Base-by-base conservation (phyloP, 2,888 invertebrate genomes). In the Acrobeloides nanus region DNA sequence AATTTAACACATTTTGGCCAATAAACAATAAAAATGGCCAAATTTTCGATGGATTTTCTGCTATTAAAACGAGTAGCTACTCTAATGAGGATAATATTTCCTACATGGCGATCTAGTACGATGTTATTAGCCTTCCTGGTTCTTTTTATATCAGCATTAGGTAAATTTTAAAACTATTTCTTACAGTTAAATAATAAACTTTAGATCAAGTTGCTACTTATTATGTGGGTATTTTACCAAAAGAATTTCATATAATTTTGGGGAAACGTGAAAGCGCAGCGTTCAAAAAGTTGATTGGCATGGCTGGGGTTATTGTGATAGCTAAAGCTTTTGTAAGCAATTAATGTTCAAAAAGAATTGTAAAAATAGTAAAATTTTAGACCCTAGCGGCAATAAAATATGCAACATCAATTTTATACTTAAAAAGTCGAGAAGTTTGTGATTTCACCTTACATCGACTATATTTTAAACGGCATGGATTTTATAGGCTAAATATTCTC, bases 121-220 rank as follows among this genome's bases (percentile, higher is more conserved):
- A 54, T 66, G 12, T 59, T 74, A 35, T 59, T 77, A 38, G 75
- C 75, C 40, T 33, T 69, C 10, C 54, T 69, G 17, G 70, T 77
- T 1, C 63, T 77, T 3, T 45, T 61, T 32, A 52, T 74, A 1
- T 69, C 73, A 12, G 48, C 76, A 4, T 51, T 76, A 33, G 74
- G 76, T 76, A 61, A 62, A 5, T 8, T 21, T 6, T 12, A 50
- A n/a, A 6, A 4, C 17, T 17, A 0, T 26, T 2, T 31, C 15
- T 23, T 5, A 26, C 18, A 4, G 3, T 12, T 8, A 20, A 10
- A 29, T n/a, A 2, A 31, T 17, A 21, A 3, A 1, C 64, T 68
- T 38, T 71, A 78, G 80, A 80, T 57, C 79, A 81, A 68, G 75
- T 76, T 53, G 69, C 80, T 26, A 76, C 78, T 12, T 81, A 79